Evolutionary conservation across 2,113 vertebrate genomes (phyloP).

Genomic region (Tyto alba): DNA sequence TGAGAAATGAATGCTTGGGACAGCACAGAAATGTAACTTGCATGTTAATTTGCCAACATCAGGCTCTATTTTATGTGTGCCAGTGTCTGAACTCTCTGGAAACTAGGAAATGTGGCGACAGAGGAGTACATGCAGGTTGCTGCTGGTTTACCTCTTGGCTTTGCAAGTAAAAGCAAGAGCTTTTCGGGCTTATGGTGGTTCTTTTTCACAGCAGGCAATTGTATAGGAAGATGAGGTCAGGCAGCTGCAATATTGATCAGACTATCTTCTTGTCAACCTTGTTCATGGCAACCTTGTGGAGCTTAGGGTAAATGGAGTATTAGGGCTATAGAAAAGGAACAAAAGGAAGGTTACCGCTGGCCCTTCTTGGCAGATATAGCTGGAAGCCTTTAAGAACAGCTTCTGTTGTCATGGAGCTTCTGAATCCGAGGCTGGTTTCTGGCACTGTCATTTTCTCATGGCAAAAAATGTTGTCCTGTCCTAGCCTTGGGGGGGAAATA

Average conservation of each 20-base stretch:
- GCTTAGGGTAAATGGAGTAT: not conserved
- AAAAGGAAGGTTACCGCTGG: not conserved
- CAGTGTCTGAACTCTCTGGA: not conserved
- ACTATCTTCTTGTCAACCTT: not conserved
- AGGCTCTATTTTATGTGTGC: not conserved
- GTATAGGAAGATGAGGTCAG: not conserved
- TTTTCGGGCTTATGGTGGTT: not conserved
- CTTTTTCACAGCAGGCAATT: not conserved
- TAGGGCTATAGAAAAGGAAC: not conserved
- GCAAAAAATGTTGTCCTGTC: not conserved
- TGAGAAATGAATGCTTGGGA: not conserved
- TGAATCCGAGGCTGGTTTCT: constrained; percentile 7
- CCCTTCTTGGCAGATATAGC: not conserved
- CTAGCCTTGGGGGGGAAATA: not conserved
- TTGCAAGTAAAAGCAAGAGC: not conserved
- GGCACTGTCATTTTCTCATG: not conserved
- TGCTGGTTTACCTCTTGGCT: not conserved
- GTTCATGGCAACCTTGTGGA: not conserved
- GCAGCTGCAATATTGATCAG: not conserved
- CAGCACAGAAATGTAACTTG: not conserved
- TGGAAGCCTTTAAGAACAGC: constrained; percentile 15
- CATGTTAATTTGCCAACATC: not conserved
- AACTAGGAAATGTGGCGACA: not conserved
- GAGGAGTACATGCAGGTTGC: not conserved
- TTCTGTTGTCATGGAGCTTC: constrained; percentile 50